A percentile compares a stretch with the other conserved stretches of the same genome.
These are phyloP conservation scores for Leptobrachium ailaonicum DNA, from an alignment of 2,113 vertebrate species.

Conservation along the genomic window DNA sequence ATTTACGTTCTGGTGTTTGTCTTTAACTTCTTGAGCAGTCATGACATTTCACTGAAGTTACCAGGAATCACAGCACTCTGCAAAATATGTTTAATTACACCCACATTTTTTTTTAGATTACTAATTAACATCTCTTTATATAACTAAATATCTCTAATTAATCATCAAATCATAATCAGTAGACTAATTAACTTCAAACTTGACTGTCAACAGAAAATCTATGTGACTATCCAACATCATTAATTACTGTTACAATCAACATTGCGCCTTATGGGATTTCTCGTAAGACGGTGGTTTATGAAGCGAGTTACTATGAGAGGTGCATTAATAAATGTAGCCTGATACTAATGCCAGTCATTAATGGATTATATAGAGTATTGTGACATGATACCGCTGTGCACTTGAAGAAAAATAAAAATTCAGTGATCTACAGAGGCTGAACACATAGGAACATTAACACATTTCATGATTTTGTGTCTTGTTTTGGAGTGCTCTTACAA, in stretches of 20 bases:
- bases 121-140: slow-evolving; percentile 96
- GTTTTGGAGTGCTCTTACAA: neutral
- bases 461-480: neutral
- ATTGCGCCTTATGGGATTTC: slow-evolving; percentile 82
- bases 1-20: slow-evolving; percentile 16
- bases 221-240: slow-evolving; percentile 87
- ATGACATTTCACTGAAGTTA: slow-evolving; percentile 42
- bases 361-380: slow-evolving; percentile 56
- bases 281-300: slow-evolving; percentile 81
- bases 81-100: slow-evolving; percentile 78
- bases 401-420: slow-evolving; percentile 20
- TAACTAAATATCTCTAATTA: slow-evolving; percentile 98
- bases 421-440: slow-evolving; percentile 48
- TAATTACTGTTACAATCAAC: slow-evolving; percentile 97
- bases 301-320: slow-evolving; percentile 62
- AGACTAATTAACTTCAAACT: slow-evolving; percentile 96
- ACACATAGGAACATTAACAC: slow-evolving; percentile 17
- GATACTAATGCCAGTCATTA: slow-evolving; percentile 54
- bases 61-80: slow-evolving; percentile 40
- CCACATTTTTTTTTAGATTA: slow-evolving; percentile 93
- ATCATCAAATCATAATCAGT: slow-evolving; percentile 94
- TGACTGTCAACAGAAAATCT: slow-evolving; percentile 93
- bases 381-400: slow-evolving; percentile 47
- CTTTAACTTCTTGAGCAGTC: slow-evolving; percentile 37
- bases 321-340: slow-evolving; percentile 59